Evolutionary conservation across 2,113 vertebrate species (phyloP).

Genomic region (Charina bottae): DNA sequence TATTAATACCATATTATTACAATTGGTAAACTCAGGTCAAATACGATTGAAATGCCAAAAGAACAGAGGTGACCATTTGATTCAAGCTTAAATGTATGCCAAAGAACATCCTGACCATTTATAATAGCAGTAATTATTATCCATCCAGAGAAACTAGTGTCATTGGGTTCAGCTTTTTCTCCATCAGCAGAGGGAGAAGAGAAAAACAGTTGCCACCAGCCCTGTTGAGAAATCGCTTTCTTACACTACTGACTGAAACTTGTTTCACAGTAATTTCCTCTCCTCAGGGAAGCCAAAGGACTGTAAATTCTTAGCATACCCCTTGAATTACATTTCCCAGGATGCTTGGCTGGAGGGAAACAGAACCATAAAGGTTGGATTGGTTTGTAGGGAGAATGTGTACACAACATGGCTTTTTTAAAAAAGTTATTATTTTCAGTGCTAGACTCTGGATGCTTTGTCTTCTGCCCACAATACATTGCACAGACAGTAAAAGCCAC

Average conservation of each 20-base stretch:
- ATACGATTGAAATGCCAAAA: not conserved
- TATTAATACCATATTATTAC: not conserved
- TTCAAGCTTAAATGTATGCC: not conserved
- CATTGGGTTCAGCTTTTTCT: not conserved
- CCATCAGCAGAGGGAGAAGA: not conserved
- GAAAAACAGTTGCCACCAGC: not conserved
- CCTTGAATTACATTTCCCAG: not conserved
- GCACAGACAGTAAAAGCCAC: slow-evolving; percentile 2
- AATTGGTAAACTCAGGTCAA: not conserved
- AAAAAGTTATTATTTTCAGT: not conserved
- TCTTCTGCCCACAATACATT: not conserved
- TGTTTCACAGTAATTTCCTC: not conserved
- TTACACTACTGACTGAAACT: not conserved
- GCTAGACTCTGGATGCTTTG: not conserved
- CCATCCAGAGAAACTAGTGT: not conserved
- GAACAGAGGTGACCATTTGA: not conserved
- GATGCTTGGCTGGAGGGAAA: not conserved
- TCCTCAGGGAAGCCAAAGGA: not conserved
- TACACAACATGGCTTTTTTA: not conserved
- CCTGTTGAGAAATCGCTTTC: not conserved
- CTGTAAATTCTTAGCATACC: not conserved
- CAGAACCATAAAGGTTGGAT: not conserved
- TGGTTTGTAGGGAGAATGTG: not conserved
- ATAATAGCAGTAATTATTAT: not conserved
- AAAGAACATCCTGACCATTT: not conserved